These are phyloP conservation scores for Syrmaticus mikado DNA, from an alignment of 2,113 vertebrate genomes.

Conservation along the genomic window DNA sequence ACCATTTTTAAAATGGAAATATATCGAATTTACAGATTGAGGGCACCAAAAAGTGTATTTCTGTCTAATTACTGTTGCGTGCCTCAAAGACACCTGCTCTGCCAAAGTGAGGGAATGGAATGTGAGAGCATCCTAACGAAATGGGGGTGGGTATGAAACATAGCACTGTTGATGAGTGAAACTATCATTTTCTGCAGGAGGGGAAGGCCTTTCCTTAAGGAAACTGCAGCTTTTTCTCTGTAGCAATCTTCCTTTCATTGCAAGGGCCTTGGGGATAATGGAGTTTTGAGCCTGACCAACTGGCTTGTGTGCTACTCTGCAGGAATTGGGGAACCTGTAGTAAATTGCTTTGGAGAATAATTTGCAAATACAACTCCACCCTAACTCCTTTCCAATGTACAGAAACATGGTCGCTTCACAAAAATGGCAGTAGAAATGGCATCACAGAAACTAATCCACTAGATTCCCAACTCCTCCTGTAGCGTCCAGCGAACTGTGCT, in stretches of 20 bases:
- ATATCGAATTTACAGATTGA: conserved; percentile 45
- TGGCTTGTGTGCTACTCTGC: conserved; percentile 63
- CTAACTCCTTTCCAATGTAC: conserved; percentile 77
- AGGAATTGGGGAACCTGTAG: conserved; percentile 68
- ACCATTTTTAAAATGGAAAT: conserved; percentile 53
- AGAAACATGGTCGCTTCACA: conserved; percentile 80
- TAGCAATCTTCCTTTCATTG: conserved; percentile 51
- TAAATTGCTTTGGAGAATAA: conserved; percentile 73
- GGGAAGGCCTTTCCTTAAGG: conserved; percentile 73
- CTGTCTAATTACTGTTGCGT: conserved; percentile 43
- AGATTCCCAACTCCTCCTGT: conserved; percentile 68
- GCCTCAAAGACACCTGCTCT: conserved; percentile 62
- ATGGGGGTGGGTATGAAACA: conserved; percentile 45
- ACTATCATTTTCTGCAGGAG: conserved; percentile 53
- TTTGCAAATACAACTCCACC: conserved; percentile 72
- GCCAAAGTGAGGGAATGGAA: conserved; percentile 65
- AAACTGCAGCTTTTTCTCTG: conserved; percentile 73
- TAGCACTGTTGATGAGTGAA: conserved; percentile 60
- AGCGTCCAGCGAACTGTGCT: conserved; percentile 65
- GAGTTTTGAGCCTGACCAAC: conserved; percentile 64
- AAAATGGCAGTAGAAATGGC: conserved; percentile 82
- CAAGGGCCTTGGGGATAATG: conserved; percentile 49
- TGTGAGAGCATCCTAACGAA: conserved; percentile 26
- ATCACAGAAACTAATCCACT: conserved; percentile 78
- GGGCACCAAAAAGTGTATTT: not conserved